These are phyloP conservation scores for Buathra laborator DNA, from an alignment of 2,888 invertebrate species.

Conservation along the genomic window DNA sequence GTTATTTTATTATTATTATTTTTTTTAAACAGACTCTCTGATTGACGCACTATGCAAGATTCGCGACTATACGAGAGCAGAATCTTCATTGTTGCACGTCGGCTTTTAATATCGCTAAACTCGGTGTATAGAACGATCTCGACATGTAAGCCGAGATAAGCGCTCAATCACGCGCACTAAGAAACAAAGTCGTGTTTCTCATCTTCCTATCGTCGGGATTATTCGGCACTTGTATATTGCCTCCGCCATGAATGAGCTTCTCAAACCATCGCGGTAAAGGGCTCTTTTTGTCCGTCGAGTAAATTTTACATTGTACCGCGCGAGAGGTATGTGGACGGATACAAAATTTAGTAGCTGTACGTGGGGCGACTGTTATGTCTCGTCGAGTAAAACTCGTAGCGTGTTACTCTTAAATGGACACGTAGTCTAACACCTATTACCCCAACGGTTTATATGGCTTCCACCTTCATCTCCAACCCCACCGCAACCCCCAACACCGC, in stretches of 20 bases:
- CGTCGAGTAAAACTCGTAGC: conserved; percentile 25
- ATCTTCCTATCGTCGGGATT: neutral
- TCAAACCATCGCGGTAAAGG: neutral
- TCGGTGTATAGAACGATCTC: neutral
- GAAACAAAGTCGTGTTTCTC: neutral
- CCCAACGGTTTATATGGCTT: conserved; percentile 47
- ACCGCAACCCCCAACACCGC: conserved; percentile 12
- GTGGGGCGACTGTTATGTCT: conserved; percentile 38
- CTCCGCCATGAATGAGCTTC: neutral
- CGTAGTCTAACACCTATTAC: conserved; percentile 58
- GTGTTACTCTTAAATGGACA: conserved; percentile 60
- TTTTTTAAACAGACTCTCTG: conserved; percentile 7
- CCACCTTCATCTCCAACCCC: neutral
- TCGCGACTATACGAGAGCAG: neutral
- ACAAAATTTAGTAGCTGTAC: conserved; percentile 50
- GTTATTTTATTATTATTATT: neutral
- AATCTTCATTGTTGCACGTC: conserved; percentile 28
- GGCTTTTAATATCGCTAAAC: conserved; percentile 32
- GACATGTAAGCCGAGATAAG: neutral
- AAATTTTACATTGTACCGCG: conserved; percentile 35
- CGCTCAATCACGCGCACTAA: neutral
- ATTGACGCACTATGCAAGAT: conserved; percentile 33
- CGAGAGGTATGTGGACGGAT: conserved; percentile 1
- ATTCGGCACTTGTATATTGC: neutral
- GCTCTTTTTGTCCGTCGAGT: neutral